These are phyloP conservation scores for Fukomys damarensis DNA, from an alignment of 2,113 vertebrate species.

Conservation along the genomic window DNA sequence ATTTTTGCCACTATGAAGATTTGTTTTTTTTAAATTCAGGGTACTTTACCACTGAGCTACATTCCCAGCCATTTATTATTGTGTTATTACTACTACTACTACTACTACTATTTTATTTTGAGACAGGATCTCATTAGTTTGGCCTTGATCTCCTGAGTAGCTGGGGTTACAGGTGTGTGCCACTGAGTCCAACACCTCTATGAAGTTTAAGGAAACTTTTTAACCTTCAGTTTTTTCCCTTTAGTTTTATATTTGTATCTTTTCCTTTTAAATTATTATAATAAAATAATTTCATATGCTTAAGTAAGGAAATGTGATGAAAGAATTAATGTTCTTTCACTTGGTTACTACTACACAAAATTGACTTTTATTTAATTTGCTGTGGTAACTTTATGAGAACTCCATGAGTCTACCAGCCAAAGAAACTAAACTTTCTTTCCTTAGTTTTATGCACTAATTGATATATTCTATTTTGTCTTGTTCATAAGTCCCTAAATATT, in stretches of 20 bases:
- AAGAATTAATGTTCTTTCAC: neutral
- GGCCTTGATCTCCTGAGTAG: neutral
- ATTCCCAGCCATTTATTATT: neutral
- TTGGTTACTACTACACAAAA: neutral
- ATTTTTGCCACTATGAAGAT: neutral
- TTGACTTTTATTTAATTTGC: neutral
- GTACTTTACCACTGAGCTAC: neutral
- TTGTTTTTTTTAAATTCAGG: neutral
- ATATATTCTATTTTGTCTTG: neutral
- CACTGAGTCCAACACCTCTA: too few relatives aligned
- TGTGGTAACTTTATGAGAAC: neutral
- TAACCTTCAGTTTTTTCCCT: neutral
- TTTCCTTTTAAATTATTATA: neutral
- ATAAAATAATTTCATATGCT: neutral
- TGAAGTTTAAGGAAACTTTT: neutral
- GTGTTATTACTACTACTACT: neutral
- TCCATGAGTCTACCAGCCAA: neutral
- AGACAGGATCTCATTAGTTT: neutral
- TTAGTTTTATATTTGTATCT: neutral
- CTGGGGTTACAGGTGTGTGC: neutral
- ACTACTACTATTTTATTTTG: neutral
- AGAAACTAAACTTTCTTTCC: neutral
- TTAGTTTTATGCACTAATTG: neutral
- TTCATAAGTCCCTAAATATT: neutral
- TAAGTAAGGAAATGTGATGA: neutral